Conservation (phyloP, 2,113 vertebrate species). For the Perca fluviatilis region DNA sequence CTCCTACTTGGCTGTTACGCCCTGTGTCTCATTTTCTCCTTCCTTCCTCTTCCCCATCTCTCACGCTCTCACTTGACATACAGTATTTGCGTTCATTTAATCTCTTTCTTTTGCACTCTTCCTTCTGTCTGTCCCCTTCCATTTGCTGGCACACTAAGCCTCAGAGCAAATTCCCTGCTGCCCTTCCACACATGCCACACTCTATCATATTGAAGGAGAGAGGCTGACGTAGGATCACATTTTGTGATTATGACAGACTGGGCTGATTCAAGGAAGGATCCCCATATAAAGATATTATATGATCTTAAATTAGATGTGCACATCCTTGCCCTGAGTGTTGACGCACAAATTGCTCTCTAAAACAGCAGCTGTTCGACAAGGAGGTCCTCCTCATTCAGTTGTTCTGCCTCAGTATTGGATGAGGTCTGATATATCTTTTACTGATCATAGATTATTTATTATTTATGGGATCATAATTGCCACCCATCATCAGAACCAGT, state of each 20-base stretch:
- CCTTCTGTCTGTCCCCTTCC: conserved; percentile 8
- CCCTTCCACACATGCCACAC: not conserved
- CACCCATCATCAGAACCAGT: not conserved
- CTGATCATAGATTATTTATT: not conserved
- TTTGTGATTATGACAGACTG: not conserved
- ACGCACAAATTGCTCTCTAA: not conserved
- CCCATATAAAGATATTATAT: not conserved
- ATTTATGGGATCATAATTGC: not conserved
- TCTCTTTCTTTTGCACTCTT: conserved; percentile 11
- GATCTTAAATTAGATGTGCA: not conserved
- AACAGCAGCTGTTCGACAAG: not conserved
- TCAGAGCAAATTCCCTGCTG: not conserved
- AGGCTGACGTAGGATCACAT: not conserved
- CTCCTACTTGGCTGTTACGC: not conserved
- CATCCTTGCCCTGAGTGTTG: not conserved
- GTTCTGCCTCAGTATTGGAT: not conserved
- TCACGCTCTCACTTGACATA: not conserved
- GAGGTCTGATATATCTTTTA: not conserved
- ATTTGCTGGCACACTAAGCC: not conserved
- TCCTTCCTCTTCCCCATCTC: not conserved
- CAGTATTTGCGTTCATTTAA: conserved; percentile 1
- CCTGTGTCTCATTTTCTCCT: conserved; percentile 12
- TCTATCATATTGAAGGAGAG: not conserved
- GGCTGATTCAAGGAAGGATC: not conserved
- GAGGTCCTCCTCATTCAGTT: not conserved